Evolutionary conservation across 2,797 vertebrate genomes (phyloP).

Genomic region (Mormyrops attenuatus): DNA sequence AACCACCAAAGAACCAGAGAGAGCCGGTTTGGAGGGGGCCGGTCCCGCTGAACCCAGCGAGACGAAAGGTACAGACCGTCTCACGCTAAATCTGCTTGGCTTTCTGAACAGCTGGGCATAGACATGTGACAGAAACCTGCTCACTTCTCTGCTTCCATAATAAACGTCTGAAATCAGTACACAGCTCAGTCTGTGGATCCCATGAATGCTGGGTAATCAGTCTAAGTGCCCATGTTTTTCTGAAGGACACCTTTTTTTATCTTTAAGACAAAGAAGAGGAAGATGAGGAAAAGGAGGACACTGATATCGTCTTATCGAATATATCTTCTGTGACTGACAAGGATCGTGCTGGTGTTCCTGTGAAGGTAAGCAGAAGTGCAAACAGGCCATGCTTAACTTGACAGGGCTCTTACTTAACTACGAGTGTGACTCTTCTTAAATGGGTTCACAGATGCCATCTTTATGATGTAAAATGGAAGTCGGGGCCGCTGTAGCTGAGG

Average conservation of each 20-base stretch:
- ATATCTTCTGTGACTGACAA: conserved; percentile 28
- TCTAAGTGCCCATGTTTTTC: neutral
- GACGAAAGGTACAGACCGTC: conserved; percentile 22
- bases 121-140: neutral
- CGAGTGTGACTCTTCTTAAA: neutral
- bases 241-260: neutral
- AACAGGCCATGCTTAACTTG: neutral
- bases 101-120: neutral
- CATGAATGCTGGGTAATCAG: neutral
- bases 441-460: neutral
- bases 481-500: neutral
- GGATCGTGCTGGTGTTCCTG: conserved; percentile 43
- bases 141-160: neutral
- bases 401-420: neutral
- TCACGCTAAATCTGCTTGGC: neutral
- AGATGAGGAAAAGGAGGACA: conserved; percentile 30
- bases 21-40: conserved; percentile 46
- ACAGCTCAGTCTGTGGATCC: neutral
- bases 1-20: conserved; percentile 49
- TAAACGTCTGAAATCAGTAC: neutral
- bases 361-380: conserved; percentile 47
- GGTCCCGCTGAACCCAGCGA: conserved; percentile 33
- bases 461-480: neutral
- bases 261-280: conserved; percentile 24
- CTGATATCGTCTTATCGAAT: conserved; percentile 26